Evolutionary conservation across 2,888 invertebrate species (phyloP).

Genomic region (Chrysolina haemoptera): DNA sequence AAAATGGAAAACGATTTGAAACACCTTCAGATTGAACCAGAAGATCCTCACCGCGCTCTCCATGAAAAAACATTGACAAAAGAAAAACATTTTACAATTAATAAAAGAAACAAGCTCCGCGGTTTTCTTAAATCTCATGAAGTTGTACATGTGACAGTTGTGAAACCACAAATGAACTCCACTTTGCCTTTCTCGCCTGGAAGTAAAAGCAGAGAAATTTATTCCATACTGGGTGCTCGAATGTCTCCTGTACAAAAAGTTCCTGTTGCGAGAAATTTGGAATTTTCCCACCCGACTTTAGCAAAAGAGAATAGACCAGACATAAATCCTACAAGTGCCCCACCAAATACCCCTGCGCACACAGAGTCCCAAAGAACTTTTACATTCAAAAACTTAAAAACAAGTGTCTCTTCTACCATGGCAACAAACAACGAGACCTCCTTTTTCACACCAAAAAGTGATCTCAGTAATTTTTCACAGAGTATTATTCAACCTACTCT

Average conservation of each 20-base stretch:
- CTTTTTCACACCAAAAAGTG: conserved; percentile 18
- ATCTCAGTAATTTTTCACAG: neutral
- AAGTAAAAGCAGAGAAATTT: conserved; percentile 47
- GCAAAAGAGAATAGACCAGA: conserved; percentile 38
- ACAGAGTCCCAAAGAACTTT: conserved; percentile 35
- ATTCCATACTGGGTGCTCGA: conserved; percentile 51
- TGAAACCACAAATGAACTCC: conserved; percentile 68
- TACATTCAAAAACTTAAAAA: conserved; percentile 40
- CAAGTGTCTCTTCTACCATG: conserved; percentile 9
- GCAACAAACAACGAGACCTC: conserved; percentile 6
- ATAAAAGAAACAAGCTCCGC: conserved; percentile 72
- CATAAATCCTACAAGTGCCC: conserved; percentile 36
- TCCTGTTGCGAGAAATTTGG: conserved; percentile 46
- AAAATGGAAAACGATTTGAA: conserved; percentile 67
- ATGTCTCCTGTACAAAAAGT: conserved; percentile 52
- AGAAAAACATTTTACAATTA: conserved; percentile 67
- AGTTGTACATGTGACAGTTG: conserved; percentile 72
- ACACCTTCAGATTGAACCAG: conserved; percentile 72
- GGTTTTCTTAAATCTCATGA: conserved; percentile 72
- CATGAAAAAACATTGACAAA: conserved; percentile 63
- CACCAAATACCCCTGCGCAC: conserved; percentile 42
- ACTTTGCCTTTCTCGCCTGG: conserved; percentile 58
- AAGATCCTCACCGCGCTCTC: conserved; percentile 68
- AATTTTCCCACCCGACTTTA: conserved; percentile 60
- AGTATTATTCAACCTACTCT: conserved; percentile 19